Conservation (phyloP, 2,797 vertebrate genomes). For the Tachyglossus aculeatus region DNA sequence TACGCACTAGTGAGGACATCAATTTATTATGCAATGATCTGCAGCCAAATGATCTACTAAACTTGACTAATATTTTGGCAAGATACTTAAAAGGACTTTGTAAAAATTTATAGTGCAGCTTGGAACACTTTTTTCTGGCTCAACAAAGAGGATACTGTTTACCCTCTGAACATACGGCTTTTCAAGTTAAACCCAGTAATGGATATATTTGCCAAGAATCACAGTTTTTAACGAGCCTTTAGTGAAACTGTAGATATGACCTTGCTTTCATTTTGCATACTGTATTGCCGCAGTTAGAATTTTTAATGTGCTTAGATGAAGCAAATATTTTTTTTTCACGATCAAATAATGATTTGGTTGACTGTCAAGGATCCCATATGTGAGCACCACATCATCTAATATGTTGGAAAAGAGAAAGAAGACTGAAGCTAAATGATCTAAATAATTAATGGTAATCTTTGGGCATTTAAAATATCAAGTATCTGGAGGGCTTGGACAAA, state of each 20-base stretch:
- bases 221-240: conserved; percentile 73
- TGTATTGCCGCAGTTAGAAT: conserved; percentile 58
- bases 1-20: conserved; percentile 65
- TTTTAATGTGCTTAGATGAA: conserved; percentile 63
- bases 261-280: conserved; percentile 69
- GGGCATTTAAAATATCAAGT: conserved; percentile 48
- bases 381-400: conserved; percentile 42
- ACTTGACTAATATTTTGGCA: conserved; percentile 76
- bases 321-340: conserved; percentile 52
- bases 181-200: conserved; percentile 69
- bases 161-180: conserved; percentile 64
- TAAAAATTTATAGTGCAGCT: conserved; percentile 71
- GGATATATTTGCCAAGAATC: conserved; percentile 74
- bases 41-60: conserved; percentile 67
- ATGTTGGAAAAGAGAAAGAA: conserved; percentile 39
- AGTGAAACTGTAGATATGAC: conserved; percentile 72
- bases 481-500: conserved; percentile 28
- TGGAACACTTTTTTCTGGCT: conserved; percentile 58
- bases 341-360: conserved; percentile 31
- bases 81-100: conserved; percentile 72
- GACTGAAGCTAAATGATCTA: conserved; percentile 44
- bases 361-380: conserved; percentile 35
- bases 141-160: conserved; percentile 77
- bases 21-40: conserved; percentile 73
- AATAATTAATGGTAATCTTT: conserved; percentile 41